phyloP scores from a whole-genome alignment of 2,888 invertebrate species.

The Xanthia togata region DNA sequence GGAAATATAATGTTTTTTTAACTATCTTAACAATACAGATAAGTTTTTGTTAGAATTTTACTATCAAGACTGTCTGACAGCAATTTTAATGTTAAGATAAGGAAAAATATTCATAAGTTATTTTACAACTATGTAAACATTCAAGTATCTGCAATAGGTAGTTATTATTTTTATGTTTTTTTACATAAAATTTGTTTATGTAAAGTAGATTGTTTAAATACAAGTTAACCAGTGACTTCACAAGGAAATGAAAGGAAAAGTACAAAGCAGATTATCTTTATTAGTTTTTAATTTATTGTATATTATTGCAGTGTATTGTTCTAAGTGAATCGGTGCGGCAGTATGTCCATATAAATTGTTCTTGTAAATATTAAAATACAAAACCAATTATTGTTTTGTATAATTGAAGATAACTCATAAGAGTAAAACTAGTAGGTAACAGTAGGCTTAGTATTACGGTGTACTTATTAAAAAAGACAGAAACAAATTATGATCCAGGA shows the following conservation, averaged over 20 bases:
- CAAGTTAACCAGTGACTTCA: not conserved
- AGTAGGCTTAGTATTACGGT: not conserved
- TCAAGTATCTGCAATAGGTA: not conserved
- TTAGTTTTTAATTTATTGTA: not conserved
- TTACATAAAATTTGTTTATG: not conserved
- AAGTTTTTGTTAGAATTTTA: not conserved
- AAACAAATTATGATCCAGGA: not conserved
- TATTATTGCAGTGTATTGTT: not conserved
- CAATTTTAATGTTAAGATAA: not conserved
- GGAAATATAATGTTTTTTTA: not conserved
- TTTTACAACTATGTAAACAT: not conserved
- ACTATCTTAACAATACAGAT: not conserved
- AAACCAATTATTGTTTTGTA: not conserved
- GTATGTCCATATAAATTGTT: not conserved
- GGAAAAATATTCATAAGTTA: not conserved
- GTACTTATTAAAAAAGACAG: not conserved
- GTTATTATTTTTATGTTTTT: not conserved
- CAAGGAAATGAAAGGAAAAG: not conserved
- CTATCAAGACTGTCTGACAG: not conserved
- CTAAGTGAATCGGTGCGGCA: not conserved
- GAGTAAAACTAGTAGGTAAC: not conserved
- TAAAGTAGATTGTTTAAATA: no score
- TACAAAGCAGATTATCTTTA: not conserved
- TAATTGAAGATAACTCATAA: not conserved
- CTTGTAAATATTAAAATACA: not conserved